Conservation (phyloP, 2,797 vertebrate genomes). For the Lagodon rhomboides region DNA sequence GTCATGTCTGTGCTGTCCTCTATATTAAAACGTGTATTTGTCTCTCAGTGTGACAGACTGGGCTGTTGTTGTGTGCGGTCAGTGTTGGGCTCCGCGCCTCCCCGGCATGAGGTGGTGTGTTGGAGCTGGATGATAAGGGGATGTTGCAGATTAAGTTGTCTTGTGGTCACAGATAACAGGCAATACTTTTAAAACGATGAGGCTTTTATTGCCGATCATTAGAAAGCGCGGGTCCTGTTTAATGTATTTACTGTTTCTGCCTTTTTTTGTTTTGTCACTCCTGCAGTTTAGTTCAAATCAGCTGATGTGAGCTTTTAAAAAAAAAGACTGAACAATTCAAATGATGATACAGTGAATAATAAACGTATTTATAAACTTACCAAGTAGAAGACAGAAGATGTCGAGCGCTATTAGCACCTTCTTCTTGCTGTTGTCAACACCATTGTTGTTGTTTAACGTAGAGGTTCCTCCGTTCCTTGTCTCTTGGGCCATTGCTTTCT, state of each 20-base stretch:
- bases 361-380: conserved; percentile 83
- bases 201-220: conserved; percentile 38
- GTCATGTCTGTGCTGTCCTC: too few species aligned
- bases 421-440: conserved; percentile 90
- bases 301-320: neutral
- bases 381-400: conserved; percentile 95
- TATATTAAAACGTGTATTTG: neutral
- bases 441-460: conserved; percentile 92
- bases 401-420: conserved; percentile 93
- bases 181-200: conserved; percentile 55
- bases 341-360: neutral
- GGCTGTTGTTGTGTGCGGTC: neutral
- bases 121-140: conserved; percentile 61
- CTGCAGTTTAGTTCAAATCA: neutral
- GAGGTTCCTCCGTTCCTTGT: conserved; percentile 95
- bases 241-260: neutral
- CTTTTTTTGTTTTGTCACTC: neutral
- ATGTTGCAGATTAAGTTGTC: conserved; percentile 48
- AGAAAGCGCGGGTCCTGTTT: conserved; percentile 37
- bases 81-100: neutral
- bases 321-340: neutral
- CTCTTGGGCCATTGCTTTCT: conserved; percentile 96
- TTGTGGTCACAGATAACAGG: conserved; percentile 56
- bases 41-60: neutral
- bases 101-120: conserved; percentile 25